Evolutionary conservation across 2,888 invertebrate species (phyloP), one percentile per base, ranked within the genome.

Genomic region (Rotaria sp.): DNA sequence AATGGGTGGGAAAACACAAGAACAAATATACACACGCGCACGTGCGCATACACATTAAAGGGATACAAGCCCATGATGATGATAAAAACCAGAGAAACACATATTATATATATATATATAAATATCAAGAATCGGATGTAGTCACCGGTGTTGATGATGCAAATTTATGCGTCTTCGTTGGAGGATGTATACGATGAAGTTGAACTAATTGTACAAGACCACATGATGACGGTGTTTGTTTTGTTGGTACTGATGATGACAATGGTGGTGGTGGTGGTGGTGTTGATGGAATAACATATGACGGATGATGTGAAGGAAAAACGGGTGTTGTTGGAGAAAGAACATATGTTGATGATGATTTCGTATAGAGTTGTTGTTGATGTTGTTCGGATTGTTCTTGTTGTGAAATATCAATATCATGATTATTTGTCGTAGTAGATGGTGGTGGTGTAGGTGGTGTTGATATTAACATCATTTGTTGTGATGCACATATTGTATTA

Each of bases 81-180:
- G 67, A 67, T 67, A 67, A 67, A 67, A 67, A 35, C 26, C 35
- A 67, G 67, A 67, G 67, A 67, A 67, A 38, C 67, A 67, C 67
- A 67, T 5, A 67, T 5, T 67, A 67, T 35, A 67, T 67, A 67
- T 67, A 57, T 57, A n/a, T 57, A 57, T 5, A 50, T 52, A 67
- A 38, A 67, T 67, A 67, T 67, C 35, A 67, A 67, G 67, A 67
- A 67, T 67, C 67, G 67, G 67, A 67, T 67, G 67, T 67, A 67
- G 67, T 67, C 67, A 67, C 67, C 67, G 67, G 67, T 67, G 67
- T 67, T 67, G 67, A 67, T 67, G 67, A 67, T 67, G 67, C 35
- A 35, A 67, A 67, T 67, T 67, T 67, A 67, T 67, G 67, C 35
- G 67, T 67, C 5, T 67, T 67, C 35, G 67, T 67, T 67, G 67